phyloP scores from a whole-genome alignment of 2,113 vertebrate species.

The Casuarius casuarius region DNA sequence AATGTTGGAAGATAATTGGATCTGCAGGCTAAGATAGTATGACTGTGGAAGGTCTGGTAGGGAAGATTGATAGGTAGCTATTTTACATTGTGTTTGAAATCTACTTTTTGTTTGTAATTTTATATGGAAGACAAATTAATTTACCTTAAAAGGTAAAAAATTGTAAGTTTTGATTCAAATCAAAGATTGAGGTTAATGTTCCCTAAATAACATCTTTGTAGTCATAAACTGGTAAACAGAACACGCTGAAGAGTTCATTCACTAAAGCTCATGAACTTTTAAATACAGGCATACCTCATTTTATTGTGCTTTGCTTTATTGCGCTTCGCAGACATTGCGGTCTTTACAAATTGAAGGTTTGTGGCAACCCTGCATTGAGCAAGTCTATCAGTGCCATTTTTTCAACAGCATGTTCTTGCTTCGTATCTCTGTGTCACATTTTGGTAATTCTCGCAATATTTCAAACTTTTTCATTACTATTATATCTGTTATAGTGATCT shows the following conservation, averaged over 20 bases:
- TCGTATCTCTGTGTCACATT: too few relatives aligned
- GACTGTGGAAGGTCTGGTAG: conserved; percentile 55
- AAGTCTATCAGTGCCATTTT: too few relatives aligned
- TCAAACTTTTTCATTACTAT: too few relatives aligned
- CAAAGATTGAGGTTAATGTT: conserved; percentile 43
- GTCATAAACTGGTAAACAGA: neutral
- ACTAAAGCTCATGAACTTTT: neutral
- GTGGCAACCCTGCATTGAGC: too few relatives aligned
- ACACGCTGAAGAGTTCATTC: conserved; percentile 1
- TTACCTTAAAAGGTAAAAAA: conserved; percentile 35
- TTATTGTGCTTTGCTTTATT: too few relatives aligned
- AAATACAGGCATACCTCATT: neutral
- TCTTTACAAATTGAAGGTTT: too few relatives aligned
- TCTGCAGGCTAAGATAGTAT: conserved; percentile 67
- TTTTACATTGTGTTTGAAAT: conserved; percentile 48
- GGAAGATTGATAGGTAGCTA: conserved; percentile 64
- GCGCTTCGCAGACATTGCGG: too few relatives aligned
- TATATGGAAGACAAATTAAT: neutral
- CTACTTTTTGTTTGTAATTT: conserved; percentile 55
- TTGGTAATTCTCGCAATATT: too few relatives aligned
- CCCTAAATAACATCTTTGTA: conserved; percentile 26
- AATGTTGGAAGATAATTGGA: conserved; percentile 78
- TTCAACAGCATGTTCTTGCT: too few relatives aligned
- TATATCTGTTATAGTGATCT: too few relatives aligned
- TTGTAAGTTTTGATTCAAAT: conserved; percentile 11